Evolutionary conservation across 2,888 invertebrate species (phyloP).

Genomic region (Andrena trimmerana): DNA sequence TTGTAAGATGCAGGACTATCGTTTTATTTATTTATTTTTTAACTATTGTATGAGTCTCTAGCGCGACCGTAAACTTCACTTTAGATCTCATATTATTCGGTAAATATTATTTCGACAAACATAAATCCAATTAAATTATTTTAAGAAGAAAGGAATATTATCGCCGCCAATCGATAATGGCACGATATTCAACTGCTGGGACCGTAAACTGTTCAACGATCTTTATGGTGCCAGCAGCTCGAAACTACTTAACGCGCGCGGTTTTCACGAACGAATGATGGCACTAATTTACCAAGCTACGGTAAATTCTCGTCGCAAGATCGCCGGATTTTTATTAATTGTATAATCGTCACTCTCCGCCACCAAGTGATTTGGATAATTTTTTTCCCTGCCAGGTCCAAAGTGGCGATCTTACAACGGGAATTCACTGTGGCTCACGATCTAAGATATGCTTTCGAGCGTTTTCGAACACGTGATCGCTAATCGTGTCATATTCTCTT

Average conservation of each 20-base stretch:
- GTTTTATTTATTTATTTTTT: conserved; percentile 20
- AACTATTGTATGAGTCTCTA: conserved; percentile 58
- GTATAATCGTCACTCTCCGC: no score
- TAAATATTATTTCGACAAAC: conserved; percentile 33
- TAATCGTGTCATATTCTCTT: conserved; percentile 22
- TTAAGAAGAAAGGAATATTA: conserved; percentile 1
- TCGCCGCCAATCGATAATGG: conserved; percentile 40
- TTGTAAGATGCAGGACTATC: conserved; percentile 50
- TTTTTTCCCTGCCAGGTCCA: no score
- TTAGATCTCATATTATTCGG: conserved; percentile 33
- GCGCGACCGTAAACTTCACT: conserved; percentile 63
- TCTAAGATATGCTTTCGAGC: conserved; percentile 38
- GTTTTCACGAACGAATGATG: conserved; percentile 53
- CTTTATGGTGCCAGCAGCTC: background rate
- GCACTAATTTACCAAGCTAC: conserved; percentile 62
- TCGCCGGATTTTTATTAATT: no score
- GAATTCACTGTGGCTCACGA: conserved; percentile 37
- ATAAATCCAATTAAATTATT: conserved; percentile 31
- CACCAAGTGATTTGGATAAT: no score
- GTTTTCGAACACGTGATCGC: conserved; percentile 3
- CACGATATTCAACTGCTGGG: conserved; percentile 28
- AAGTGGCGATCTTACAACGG: no score
- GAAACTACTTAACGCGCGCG: conserved; percentile 33
- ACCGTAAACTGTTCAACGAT: conserved; percentile 13
- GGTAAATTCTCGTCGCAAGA: no score